Evolutionary conservation across 2,797 vertebrate species (phyloP), one percentile per base, ranked within the genome.

Genomic region (Acrossocheilus fasciatus): DNA sequence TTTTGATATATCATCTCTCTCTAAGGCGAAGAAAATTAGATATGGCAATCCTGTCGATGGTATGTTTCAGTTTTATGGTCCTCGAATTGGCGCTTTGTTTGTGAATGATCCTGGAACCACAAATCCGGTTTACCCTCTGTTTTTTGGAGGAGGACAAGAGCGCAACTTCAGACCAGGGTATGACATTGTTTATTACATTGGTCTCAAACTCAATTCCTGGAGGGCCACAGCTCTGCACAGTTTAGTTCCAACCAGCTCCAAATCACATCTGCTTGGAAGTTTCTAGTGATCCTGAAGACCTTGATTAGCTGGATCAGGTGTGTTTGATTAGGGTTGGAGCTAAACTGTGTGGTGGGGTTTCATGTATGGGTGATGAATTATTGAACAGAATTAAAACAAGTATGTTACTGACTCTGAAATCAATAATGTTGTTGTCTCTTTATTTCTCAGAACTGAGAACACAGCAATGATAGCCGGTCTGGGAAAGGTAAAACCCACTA

Each of bases 381-480:
- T 47, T 77, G 36, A 87, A 69, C 10, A 30, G 23, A 82, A 82
- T 77, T 64, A 66, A 66, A 79, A 23, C 8, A n/a, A 64, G 14
- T 12, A 10, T 78, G 11, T 70, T 72, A 34, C 52, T 39, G 72
- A 85, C 59, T 45, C 70, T 82, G 77, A 78, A 77, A 87, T 68
- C 34, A 86, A 84, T 77, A 50, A 78, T 54, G n/a, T 89, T 81
- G 23, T 87, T 10, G 5, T 87, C 23, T 88, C 85, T 85, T 85
- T 94, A 7, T 89, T 41, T 93, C 92, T 4, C 92, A 99, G 98
- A 87, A 99, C 98, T 0, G 98, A 99, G 94, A 99, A 99, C 94
- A 99, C 98, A 2, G 95, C 97, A 0, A 99, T 99, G 98, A 98
- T 99, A 0, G 97, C 97, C 0, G 98, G 98, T 86, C 96, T 99